These are phyloP conservation scores for Phataginus tetradactyla DNA, from an alignment of 2,797 vertebrate species.

Conservation along the genomic window DNA sequence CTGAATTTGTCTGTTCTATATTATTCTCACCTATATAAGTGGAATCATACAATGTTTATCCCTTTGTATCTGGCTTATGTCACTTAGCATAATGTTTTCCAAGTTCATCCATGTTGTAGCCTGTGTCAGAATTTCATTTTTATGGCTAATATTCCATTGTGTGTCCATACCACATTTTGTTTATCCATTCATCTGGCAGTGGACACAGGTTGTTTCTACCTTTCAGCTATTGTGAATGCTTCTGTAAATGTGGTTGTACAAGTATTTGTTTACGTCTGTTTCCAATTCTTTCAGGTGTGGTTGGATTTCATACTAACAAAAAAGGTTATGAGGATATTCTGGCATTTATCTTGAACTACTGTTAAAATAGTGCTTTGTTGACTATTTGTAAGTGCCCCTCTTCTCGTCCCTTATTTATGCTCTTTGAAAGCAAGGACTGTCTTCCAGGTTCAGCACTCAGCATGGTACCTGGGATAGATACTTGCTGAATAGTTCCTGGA, in stretches of 20 bases:
- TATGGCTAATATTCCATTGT: neutral
- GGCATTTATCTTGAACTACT: neutral
- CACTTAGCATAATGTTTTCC: neutral
- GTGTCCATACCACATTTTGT: neutral
- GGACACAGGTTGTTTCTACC: neutral
- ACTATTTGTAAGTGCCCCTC: accelerated
- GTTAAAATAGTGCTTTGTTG: neutral
- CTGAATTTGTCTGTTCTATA: neutral
- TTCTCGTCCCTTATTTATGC: neutral
- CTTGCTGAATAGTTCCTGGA: neutral
- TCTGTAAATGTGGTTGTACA: neutral
- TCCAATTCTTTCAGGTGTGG: neutral
- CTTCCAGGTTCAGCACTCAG: neutral
- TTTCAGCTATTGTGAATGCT: neutral
- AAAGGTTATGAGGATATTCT: neutral
- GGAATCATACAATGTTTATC: neutral
- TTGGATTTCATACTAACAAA: neutral
- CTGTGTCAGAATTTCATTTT: neutral
- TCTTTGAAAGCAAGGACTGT: neutral
- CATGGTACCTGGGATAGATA: neutral
- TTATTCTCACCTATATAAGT: no score
- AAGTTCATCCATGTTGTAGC: neutral
- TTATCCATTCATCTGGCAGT: neutral
- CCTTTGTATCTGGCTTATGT: neutral
- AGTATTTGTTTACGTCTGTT: neutral